Percentiles rank a stretch among this genome's conserved stretches.
phyloP scores from a whole-genome alignment of 2,888 invertebrate species.

The Diabrotica balteata region DNA sequence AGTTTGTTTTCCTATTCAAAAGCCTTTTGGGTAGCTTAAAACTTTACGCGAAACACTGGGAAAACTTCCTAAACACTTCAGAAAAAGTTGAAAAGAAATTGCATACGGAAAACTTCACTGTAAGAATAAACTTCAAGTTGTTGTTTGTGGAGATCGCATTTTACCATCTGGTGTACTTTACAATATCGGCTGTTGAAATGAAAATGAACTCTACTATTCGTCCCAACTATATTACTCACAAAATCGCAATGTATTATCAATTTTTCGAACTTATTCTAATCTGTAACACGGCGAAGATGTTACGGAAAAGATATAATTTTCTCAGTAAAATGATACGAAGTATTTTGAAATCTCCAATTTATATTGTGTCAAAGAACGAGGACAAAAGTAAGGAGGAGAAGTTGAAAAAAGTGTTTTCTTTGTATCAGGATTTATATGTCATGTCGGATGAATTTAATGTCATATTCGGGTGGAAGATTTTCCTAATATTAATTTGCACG shows the following conservation, averaged over 20 bases:
- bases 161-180: conserved; percentile 11
- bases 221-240: conserved; percentile 5
- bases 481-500: conserved; percentile 25
- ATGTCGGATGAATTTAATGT: conserved; percentile 11
- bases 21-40: conserved; percentile 15
- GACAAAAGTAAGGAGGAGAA: neutral
- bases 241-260: conserved; percentile 25
- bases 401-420: conserved; percentile 20
- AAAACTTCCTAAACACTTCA: conserved; percentile 4
- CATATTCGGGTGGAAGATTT: conserved; percentile 31
- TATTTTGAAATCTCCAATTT: neutral
- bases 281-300: conserved; percentile 8
- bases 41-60: conserved; percentile 16
- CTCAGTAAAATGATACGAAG: conserved; percentile 12
- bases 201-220: neutral
- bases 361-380: neutral
- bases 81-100: conserved; percentile 10
- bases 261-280: conserved; percentile 20
- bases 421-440: conserved; percentile 17
- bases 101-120: neutral
- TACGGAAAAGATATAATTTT: conserved; percentile 18
- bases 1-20: conserved; percentile 12
- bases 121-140: neutral
- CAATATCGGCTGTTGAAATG: neutral
- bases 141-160: neutral